Evolutionary conservation across 2,797 vertebrate genomes (phyloP), one percentile per base, ranked within the genome.

Genomic region (Liasis olivaceus): DNA sequence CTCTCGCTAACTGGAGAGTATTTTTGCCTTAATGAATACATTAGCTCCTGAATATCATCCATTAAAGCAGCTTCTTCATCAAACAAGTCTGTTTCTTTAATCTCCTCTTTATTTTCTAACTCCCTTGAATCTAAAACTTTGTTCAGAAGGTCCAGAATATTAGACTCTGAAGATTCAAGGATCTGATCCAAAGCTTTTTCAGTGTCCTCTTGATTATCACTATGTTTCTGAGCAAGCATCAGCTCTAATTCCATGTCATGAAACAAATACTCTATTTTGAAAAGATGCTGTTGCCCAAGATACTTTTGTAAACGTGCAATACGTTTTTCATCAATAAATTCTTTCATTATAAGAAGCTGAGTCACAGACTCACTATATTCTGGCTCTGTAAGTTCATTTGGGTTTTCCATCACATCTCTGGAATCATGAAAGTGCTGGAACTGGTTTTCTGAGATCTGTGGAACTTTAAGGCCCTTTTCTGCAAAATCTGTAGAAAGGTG

Each of bases 21-120:
- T 95, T 97, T 98, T 95, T 98, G 98, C 91, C 98, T 97, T 28
- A 99, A 97, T 62, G 97, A 98, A 96, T 99, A 99, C n/a, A 98
- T 98, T 22, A 99, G 96, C 95, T 99, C 99, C 96, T 99, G 99
- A 95, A 99, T 97, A 51, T 98, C 98, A 86, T 99, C 98, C 85
- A 99, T 96, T 85, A 99, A 95, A 1, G 98, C 96, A 0, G 98
- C 97, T 96, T 99, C 99, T 86, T 98, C 98, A 64, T 99, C 98
- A 81, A 98, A 95, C 87, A 96, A 59, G 64, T 96, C 96, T 0
- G 88, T 95, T 31, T 98, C 98, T 72, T 88, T 93, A 2, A 97
- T 91, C 4, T 96, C 94, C 4, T 97, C 94, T 31, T 96, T 93
- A 11, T 94, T 95, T 92, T 96, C 96, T 12, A 58, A 22, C 20